These are phyloP conservation scores for Erebia palarica DNA, from an alignment of 2,888 invertebrate species.

Conservation along the genomic window DNA sequence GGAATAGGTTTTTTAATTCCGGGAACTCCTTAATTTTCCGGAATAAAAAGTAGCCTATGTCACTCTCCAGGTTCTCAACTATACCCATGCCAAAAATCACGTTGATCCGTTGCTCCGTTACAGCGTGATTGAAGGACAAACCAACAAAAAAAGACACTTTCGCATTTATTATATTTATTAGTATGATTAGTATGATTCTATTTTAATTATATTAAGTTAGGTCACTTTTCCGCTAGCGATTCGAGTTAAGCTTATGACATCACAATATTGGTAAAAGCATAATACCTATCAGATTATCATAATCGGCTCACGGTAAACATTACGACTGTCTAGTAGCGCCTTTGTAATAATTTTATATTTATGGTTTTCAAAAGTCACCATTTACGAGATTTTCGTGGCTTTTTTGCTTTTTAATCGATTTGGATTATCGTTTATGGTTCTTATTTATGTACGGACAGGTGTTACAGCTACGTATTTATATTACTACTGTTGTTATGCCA, in stretches of 20 bases:
- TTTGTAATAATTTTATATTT: conserved; percentile 29
- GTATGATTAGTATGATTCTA: too few species aligned
- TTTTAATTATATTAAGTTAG: background rate
- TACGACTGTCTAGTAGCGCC: conserved; percentile 7
- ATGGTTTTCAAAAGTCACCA: conserved; percentile 25
- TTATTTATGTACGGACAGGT: conserved; percentile 17
- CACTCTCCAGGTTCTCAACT: too few species aligned
- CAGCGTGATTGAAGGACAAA: too few species aligned
- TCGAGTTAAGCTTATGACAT: background rate
- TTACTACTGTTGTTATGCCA: background rate
- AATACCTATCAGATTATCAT: conserved; percentile 14
- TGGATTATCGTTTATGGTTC: conserved; percentile 9
- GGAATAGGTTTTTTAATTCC: too few species aligned
- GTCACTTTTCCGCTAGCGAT: background rate
- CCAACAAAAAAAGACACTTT: too few species aligned
- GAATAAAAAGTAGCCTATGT: too few species aligned
- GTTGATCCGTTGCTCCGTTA: too few species aligned
- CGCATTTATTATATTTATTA: too few species aligned
- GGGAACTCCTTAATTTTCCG: too few species aligned
- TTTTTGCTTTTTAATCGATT: conserved; percentile 25
- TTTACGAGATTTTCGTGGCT: conserved; percentile 26
- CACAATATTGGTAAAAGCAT: conserved; percentile 13
- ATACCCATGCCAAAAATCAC: too few species aligned
- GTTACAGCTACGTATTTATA: background rate
- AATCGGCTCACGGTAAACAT: conserved; percentile 17